phyloP scores from a whole-genome alignment of 1,140 invertebrate species.

The Saccostrea echinata region DNA sequence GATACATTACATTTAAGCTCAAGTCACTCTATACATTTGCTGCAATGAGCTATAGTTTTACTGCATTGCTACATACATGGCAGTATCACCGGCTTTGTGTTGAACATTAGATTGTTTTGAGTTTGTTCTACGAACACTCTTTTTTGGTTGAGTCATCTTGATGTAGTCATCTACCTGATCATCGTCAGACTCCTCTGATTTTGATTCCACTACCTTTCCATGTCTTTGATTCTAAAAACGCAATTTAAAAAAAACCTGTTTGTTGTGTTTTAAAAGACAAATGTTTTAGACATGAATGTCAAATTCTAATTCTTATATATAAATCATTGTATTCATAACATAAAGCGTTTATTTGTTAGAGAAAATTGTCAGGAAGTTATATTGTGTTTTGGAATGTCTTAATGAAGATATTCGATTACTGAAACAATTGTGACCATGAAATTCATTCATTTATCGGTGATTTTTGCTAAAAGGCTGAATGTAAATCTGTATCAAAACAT shows the following conservation, averaged over 20 bases:
- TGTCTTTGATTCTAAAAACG: neutral
- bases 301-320: too few relatives aligned
- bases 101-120: neutral
- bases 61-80: neutral
- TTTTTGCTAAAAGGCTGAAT: neutral
- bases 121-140: neutral
- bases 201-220: neutral
- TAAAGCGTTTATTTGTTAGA: too few relatives aligned
- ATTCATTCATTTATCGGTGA: too few relatives aligned
- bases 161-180: neutral
- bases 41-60: neutral
- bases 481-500: neutral
- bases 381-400: neutral
- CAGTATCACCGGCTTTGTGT: neutral
- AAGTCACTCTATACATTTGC: too few relatives aligned
- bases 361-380: neutral
- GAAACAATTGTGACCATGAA: too few relatives aligned
- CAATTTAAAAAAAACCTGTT: neutral
- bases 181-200: neutral
- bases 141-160: neutral
- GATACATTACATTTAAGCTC: too few relatives aligned
- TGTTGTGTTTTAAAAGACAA: neutral
- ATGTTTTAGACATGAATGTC: neutral
- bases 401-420: too few relatives aligned
- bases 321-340: too few relatives aligned